A percentile compares a stretch with the other conserved stretches of the same genome.
Evolutionary conservation across 2,113 vertebrate genomes (phyloP).

Genomic region (Dascyllus trimaculatus): DNA sequence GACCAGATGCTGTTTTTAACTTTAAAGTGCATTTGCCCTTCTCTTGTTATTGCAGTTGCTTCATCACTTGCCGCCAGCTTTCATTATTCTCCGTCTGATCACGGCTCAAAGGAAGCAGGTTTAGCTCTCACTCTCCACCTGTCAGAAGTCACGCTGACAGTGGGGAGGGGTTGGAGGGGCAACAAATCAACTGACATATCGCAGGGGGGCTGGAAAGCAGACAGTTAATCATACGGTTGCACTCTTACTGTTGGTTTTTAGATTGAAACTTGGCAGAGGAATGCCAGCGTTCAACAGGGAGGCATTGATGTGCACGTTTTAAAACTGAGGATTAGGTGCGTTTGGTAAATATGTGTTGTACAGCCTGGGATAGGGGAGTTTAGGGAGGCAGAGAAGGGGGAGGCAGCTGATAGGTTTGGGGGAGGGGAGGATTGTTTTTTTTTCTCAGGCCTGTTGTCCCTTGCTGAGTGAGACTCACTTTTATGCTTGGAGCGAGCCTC

Average conservation of each 20-base stretch:
- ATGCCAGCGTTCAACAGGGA: constrained; percentile 11
- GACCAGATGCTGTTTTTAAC: background rate
- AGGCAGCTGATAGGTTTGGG: background rate
- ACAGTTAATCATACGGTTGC: constrained; percentile 44
- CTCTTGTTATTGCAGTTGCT: constrained; percentile 77
- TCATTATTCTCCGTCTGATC: constrained; percentile 75
- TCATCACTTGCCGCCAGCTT: constrained; percentile 41
- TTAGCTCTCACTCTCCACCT: constrained; percentile 86
- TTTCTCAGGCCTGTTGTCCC: constrained; percentile 55
- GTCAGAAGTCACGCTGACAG: constrained; percentile 77
- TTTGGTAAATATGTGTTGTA: constrained; percentile 58
- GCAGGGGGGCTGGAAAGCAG: constrained; percentile 37
- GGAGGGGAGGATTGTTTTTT: constrained; percentile 7
- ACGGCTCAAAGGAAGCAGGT: constrained; percentile 81
- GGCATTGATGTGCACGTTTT: background rate
- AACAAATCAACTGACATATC: constrained; percentile 52
- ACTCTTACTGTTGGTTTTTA: constrained; percentile 22
- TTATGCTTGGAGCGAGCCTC: constrained; percentile 34
- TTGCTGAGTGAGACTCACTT: constrained; percentile 64
- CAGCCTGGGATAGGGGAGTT: constrained; percentile 16
- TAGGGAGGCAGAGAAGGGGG: background rate
- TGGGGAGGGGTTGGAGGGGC: background rate
- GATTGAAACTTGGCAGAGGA: constrained; percentile 57
- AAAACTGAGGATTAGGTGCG: constrained; percentile 44
- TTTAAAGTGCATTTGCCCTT: constrained; percentile 15